Conservation (phyloP, 2,888 invertebrate species). For the Criorhina ranunculi region DNA sequence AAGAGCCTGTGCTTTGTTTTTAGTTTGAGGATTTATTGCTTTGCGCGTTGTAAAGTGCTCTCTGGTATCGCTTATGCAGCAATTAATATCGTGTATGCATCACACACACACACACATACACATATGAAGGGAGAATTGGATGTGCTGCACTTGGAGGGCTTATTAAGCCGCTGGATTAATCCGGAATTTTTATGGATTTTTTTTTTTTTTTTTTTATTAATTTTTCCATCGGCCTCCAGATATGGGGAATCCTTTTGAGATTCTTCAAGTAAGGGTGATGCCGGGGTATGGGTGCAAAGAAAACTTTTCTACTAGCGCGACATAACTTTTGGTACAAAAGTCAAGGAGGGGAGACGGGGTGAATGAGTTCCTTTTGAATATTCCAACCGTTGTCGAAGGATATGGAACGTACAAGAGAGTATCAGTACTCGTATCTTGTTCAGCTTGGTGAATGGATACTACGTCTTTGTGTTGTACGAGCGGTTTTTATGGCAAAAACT, state of each 20-base stretch:
- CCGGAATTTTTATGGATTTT: not conserved
- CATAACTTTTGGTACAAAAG: not conserved
- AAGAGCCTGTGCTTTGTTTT: too few species aligned
- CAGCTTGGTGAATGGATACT: not conserved
- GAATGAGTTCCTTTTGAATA: not conserved
- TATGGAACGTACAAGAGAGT: not conserved
- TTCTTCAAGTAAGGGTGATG: not conserved
- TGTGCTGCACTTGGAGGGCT: constrained; percentile 8
- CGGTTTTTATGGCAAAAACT: constrained; percentile 5
- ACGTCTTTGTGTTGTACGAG: not conserved
- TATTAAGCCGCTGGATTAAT: constrained; percentile 24
- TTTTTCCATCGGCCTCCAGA: not conserved
- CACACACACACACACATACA: too few species aligned
- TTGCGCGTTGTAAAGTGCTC: not conserved
- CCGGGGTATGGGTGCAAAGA: not conserved
- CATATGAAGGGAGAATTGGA: not conserved
- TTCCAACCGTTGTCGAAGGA: constrained; percentile 2
- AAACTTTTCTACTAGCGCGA: constrained; percentile 14
- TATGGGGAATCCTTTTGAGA: not conserved
- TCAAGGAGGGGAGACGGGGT: not conserved
- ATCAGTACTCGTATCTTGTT: not conserved
- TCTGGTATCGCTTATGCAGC: not conserved
- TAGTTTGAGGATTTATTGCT: constrained; percentile 2
- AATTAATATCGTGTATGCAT: constrained; percentile 3
- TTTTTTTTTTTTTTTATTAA: constrained; percentile 7